Evolutionary conservation across 2,797 vertebrate species (phyloP).

Genomic region (Caiman crocodilus): DNA sequence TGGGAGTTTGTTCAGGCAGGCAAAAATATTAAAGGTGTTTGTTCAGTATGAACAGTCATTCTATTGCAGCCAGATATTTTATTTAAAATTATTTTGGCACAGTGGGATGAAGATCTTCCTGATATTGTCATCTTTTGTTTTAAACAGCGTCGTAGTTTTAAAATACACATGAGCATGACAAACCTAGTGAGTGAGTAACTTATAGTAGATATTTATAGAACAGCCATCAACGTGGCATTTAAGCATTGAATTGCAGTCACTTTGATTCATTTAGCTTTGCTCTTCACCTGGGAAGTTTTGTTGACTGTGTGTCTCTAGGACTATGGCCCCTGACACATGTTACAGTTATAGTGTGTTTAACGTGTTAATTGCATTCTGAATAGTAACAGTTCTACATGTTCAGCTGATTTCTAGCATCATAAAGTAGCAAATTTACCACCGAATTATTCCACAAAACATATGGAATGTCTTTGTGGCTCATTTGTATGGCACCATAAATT

Average conservation of each 20-base stretch:
- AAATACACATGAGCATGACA: slow-evolving; percentile 10
- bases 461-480: too few relatives aligned
- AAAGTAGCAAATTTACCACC: too few relatives aligned
- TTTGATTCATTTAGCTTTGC: neutral
- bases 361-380: too few relatives aligned
- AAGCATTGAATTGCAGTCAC: neutral
- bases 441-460: too few relatives aligned
- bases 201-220: neutral
- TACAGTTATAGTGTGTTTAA: too few relatives aligned
- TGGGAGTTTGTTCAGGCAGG: fast-evolving
- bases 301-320: too few relatives aligned
- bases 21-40: neutral
- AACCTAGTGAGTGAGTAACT: slow-evolving; percentile 42
- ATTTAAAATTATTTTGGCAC: slow-evolving; percentile 23
- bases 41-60: neutral
- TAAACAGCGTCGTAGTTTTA: neutral
- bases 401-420: too few relatives aligned
- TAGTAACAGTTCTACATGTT: too few relatives aligned
- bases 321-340: too few relatives aligned
- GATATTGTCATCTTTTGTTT: neutral
- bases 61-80: slow-evolving; percentile 34
- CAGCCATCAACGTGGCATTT: neutral
- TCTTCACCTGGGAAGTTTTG: fast-evolving
- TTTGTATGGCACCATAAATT: too few relatives aligned
- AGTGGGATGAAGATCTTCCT: slow-evolving; percentile 39